Evolutionary conservation across 2,797 vertebrate species (phyloP).

Genomic region (Psittacula echo): DNA sequence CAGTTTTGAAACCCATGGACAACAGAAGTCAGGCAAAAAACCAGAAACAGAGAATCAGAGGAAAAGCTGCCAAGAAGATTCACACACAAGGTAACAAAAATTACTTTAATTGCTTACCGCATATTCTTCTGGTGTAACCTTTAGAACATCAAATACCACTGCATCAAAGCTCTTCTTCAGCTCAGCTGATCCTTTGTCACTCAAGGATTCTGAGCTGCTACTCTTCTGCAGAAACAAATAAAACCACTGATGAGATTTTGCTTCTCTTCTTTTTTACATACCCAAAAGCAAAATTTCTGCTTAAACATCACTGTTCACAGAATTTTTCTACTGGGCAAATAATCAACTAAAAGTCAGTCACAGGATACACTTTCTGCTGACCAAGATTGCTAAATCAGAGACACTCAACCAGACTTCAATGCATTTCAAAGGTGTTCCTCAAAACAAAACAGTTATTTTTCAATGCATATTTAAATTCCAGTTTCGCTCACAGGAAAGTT

Average conservation of each 20-base stretch:
- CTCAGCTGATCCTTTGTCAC: slow-evolving; percentile 92
- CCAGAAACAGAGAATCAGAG: background rate
- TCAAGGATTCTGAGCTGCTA: slow-evolving; percentile 98
- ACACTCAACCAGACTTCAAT: background rate
- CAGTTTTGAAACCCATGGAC: background rate
- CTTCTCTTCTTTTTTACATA: background rate
- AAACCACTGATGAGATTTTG: background rate
- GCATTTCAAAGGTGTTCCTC: background rate
- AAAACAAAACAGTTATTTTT: background rate
- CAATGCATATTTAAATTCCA: background rate
- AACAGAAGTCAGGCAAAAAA: background rate
- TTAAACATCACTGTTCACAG: background rate
- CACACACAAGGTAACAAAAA: background rate
- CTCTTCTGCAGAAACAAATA: slow-evolving; percentile 84
- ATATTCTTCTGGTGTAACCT: slow-evolving; percentile 98
- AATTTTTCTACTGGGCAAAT: background rate
- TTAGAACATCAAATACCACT: slow-evolving; percentile 96
- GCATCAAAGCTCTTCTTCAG: slow-evolving; percentile 99
- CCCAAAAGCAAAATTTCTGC: background rate
- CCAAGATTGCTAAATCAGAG: background rate
- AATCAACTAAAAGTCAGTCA: background rate
- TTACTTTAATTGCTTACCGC: slow-evolving; percentile 85
- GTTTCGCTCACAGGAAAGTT: background rate
- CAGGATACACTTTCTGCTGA: background rate
- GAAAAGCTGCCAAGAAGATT: background rate